Percentiles rank a stretch among this genome's conserved stretches.
Conservation (phyloP, 2,888 invertebrate species). For the Rhagium mordax region DNA sequence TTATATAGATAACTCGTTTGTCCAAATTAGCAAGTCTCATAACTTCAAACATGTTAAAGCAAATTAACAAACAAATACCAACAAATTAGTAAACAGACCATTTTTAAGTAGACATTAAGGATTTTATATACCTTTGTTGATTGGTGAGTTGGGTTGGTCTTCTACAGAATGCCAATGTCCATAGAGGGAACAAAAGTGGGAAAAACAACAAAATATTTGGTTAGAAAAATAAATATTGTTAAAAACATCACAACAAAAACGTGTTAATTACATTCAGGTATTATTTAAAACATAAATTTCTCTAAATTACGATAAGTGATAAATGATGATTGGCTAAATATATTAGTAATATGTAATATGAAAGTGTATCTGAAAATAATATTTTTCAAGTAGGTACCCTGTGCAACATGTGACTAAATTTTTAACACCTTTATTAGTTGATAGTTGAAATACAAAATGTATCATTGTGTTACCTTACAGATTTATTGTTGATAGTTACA, state of each 20-base stretch:
- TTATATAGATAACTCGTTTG: not conserved
- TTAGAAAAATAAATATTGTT: conserved; percentile 46
- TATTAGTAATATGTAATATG: not conserved
- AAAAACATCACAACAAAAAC: conserved; percentile 42
- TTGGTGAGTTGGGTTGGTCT: conserved; percentile 59
- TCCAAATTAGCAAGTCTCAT: not conserved
- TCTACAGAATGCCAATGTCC: conserved; percentile 62
- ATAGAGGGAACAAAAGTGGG: conserved; percentile 55
- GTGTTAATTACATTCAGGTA: conserved; percentile 35
- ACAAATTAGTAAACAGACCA: conserved; percentile 13
- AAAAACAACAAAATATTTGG: conserved; percentile 55
- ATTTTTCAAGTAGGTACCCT: not conserved
- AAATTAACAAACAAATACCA: conserved; percentile 20
- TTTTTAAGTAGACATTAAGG: conserved; percentile 36
- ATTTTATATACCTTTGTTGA: conserved; percentile 63
- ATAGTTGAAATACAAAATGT: no score
- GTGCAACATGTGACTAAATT: not conserved
- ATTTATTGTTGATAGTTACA: no score
- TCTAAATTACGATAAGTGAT: not conserved
- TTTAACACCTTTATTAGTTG: not conserved
- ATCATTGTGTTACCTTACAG: no score
- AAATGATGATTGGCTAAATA: not conserved
- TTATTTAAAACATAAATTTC: not conserved
- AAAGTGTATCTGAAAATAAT: not conserved
- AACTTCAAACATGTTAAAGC: not conserved